Evolutionary conservation across 1,140 invertebrate genomes (phyloP).

Genomic region (Sogatella furcifera): DNA sequence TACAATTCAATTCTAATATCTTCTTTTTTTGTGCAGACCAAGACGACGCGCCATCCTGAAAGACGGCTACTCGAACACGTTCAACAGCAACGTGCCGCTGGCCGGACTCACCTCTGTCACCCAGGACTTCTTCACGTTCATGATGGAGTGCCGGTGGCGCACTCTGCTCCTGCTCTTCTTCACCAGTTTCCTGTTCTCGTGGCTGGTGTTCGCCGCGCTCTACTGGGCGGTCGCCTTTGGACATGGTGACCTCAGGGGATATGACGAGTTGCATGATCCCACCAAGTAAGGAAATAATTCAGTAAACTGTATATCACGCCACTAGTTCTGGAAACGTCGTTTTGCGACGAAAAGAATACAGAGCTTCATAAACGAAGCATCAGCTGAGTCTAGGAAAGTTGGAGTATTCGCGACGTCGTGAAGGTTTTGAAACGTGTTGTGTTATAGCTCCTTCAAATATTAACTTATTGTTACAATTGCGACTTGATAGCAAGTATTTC

Average conservation of each 20-base stretch:
- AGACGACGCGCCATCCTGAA: neutral
- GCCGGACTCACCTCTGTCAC: neutral
- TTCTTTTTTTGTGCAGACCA: neutral
- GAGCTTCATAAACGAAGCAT: too few relatives aligned
- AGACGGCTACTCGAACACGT: neutral
- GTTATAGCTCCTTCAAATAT: too few relatives aligned
- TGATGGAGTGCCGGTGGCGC: slow-evolving; percentile 47
- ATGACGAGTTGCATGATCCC: slow-evolving; percentile 20
- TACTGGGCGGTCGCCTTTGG: slow-evolving; percentile 48
- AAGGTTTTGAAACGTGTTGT: too few relatives aligned
- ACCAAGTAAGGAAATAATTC: too few relatives aligned
- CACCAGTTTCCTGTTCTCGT: slow-evolving; percentile 49
- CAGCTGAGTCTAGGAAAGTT: too few relatives aligned
- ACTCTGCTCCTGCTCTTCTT: slow-evolving; percentile 55
- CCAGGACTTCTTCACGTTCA: slow-evolving; percentile 35
- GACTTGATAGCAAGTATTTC: too few relatives aligned
- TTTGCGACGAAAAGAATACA: too few relatives aligned
- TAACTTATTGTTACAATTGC: too few relatives aligned
- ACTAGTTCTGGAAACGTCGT: too few relatives aligned
- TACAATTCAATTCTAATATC: too few relatives aligned
- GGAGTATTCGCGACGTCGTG: too few relatives aligned
- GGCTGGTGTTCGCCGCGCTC: slow-evolving; percentile 50
- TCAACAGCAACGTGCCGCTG: neutral
- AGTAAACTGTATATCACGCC: too few relatives aligned
- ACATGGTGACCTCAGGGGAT: slow-evolving; percentile 48